Evolutionary conservation across 2,797 vertebrate genomes (phyloP).

Genomic region (Microchirus variegatus): DNA sequence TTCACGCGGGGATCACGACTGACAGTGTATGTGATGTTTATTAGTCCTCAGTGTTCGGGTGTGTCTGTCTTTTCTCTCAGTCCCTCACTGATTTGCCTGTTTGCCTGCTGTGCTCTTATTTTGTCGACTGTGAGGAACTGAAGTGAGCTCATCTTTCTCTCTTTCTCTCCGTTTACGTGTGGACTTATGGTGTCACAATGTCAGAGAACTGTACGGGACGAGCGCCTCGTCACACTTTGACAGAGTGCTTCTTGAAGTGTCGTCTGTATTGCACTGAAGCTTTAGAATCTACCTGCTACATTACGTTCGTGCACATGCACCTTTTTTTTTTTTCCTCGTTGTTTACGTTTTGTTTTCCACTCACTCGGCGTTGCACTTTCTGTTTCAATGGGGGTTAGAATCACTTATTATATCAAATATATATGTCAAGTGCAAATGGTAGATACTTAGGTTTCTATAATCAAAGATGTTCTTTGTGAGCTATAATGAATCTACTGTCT

Average conservation of each 20-base stretch:
- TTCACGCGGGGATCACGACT: too few relatives aligned
- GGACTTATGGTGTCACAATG: too few relatives aligned
- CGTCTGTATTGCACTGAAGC: conserved; percentile 74
- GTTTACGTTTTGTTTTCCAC: conserved; percentile 6
- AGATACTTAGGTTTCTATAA: conserved; percentile 42
- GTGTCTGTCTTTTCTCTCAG: neutral
- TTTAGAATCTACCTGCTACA: conserved; percentile 41
- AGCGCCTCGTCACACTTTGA: conserved; percentile 37
- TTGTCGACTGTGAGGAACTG: conserved; percentile 34
- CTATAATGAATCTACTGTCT: conserved; percentile 20
- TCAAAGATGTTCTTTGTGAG: conserved; percentile 39
- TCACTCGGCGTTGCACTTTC: conserved; percentile 60
- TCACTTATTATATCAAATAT: conserved; percentile 31
- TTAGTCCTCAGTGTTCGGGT: neutral
- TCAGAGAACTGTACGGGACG: conserved; percentile 22
- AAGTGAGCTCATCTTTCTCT: too few relatives aligned
- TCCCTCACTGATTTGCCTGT: conserved; percentile 23
- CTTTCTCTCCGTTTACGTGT: too few relatives aligned
- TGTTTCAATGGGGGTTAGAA: conserved; percentile 35
- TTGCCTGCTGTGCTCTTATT: conserved; percentile 67
- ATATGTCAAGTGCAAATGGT: conserved; percentile 16
- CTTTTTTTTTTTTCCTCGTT: conserved; percentile 38
- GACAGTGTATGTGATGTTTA: conserved; percentile 41
- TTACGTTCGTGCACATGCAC: conserved; percentile 41
- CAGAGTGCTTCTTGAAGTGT: conserved; percentile 61